Conservation (phyloP, 2,113 vertebrate genomes). For the Cyanoliseus patagonus region DNA sequence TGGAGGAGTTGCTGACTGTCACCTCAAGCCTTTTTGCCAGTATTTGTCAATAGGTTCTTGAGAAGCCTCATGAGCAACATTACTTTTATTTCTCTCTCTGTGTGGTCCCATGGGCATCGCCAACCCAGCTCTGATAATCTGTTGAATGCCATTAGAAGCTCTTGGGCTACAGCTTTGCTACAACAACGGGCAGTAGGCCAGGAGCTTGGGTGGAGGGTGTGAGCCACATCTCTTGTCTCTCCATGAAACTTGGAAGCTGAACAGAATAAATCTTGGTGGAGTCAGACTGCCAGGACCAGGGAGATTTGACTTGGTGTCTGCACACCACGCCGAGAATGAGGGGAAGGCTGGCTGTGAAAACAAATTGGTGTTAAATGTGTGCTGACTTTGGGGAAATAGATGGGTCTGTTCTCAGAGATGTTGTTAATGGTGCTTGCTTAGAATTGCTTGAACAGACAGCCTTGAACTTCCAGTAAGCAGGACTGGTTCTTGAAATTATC, state of each 20-base stretch:
- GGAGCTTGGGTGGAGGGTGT: not conserved
- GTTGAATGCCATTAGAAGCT: not conserved
- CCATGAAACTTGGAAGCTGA: not conserved
- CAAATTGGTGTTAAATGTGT: not conserved
- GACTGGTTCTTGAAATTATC: not conserved
- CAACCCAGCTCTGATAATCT: not conserved
- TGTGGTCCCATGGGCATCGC: rapidly evolving
- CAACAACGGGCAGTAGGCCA: not conserved
- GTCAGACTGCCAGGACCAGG: not conserved
- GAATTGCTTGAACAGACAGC: not conserved
- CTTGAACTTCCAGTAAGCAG: not conserved
- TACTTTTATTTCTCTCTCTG: not conserved
- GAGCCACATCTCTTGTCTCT: not conserved
- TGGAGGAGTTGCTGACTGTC: not conserved
- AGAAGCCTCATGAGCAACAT: not conserved
- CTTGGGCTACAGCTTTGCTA: not conserved
- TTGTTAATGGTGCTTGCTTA: not conserved
- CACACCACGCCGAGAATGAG: rapidly evolving
- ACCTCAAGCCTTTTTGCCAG: not conserved
- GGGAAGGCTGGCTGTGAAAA: not conserved
- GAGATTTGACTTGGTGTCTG: not conserved
- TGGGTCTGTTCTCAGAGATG: not conserved
- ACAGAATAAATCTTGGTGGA: not conserved
- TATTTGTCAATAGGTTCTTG: not conserved
- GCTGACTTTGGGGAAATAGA: not conserved